A percentile compares a stretch with the other conserved stretches of the same genome.
These are phyloP conservation scores for Sinelater perroti DNA, from an alignment of 2,888 invertebrate species.

Conservation along the genomic window DNA sequence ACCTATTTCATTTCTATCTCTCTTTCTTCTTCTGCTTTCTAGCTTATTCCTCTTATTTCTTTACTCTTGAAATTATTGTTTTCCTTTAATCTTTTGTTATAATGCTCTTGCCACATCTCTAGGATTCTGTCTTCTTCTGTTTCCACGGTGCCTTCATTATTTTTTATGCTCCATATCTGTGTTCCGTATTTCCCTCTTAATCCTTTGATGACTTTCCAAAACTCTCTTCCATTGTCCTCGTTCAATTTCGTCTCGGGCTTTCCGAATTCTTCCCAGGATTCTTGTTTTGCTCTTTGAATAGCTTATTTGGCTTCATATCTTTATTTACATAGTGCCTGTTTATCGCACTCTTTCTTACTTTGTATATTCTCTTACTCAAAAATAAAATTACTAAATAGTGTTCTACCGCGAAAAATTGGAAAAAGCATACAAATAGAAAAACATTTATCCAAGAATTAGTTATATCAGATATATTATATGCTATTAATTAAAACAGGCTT, in stretches of 20 bases:
- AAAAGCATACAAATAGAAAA: no score
- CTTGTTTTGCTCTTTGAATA: conserved; percentile 2
- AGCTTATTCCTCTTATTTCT: not conserved
- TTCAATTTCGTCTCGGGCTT: not conserved
- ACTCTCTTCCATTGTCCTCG: conserved; percentile 1
- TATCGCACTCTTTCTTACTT: no score
- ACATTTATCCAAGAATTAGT: no score
- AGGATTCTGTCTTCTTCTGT: no score
- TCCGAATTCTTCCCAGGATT: not conserved
- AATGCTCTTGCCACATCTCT: not conserved
- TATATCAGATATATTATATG: no score
- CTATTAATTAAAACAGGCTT: no score
- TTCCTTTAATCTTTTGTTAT: not conserved
- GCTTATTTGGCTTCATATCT: no score
- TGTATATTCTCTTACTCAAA: no score
- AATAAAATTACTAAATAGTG: no score
- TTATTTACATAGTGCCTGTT: no score
- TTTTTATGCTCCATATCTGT: not conserved
- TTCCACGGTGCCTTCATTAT: not conserved
- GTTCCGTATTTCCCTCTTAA: conserved; percentile 1
- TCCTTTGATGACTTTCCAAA: not conserved
- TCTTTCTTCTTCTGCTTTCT: not conserved
- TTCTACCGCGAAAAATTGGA: no score
- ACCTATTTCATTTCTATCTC: not conserved
- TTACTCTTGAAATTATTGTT: no score